Conservation (phyloP, 1,140 invertebrate genomes). For the Drosophila albomicans region DNA sequence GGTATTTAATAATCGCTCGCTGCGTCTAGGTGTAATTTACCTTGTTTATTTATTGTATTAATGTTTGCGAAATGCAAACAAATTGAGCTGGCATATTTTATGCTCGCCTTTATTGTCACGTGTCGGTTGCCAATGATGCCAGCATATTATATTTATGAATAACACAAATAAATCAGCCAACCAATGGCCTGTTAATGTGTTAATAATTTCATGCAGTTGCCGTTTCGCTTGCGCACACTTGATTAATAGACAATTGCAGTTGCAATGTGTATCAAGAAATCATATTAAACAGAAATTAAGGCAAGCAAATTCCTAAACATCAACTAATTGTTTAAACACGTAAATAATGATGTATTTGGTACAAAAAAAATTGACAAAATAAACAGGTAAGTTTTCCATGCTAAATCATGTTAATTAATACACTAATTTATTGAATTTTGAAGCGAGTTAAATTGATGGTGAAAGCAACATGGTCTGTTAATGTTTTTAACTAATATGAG, state of each 20-base stretch:
- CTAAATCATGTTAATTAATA: no score
- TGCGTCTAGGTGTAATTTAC: background rate
- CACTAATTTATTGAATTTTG: no score
- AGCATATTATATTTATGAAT: constrained; percentile 60
- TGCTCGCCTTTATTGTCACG: constrained; percentile 48
- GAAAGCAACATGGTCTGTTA: no score
- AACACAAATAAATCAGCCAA: constrained; percentile 70
- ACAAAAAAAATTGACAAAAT: no score
- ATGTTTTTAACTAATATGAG: no score
- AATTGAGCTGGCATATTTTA: constrained; percentile 55
- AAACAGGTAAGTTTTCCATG: no score
- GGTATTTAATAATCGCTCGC: background rate
- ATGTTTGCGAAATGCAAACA: constrained; percentile 61
- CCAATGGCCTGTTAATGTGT: constrained; percentile 72
- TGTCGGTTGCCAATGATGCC: constrained; percentile 19
- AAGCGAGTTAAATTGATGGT: no score
- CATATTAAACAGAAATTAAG: constrained; percentile 1
- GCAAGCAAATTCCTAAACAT: background rate
- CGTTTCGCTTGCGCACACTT: constrained; percentile 38
- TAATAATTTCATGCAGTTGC: constrained; percentile 63
- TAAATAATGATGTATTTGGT: no score
- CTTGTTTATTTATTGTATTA: constrained; percentile 68
- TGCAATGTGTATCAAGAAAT: constrained; percentile 19
- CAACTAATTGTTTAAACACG: no score
- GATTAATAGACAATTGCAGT: constrained; percentile 50